Conservation (phyloP, 1,140 invertebrate genomes). For the Ceratina calcarata region DNA sequence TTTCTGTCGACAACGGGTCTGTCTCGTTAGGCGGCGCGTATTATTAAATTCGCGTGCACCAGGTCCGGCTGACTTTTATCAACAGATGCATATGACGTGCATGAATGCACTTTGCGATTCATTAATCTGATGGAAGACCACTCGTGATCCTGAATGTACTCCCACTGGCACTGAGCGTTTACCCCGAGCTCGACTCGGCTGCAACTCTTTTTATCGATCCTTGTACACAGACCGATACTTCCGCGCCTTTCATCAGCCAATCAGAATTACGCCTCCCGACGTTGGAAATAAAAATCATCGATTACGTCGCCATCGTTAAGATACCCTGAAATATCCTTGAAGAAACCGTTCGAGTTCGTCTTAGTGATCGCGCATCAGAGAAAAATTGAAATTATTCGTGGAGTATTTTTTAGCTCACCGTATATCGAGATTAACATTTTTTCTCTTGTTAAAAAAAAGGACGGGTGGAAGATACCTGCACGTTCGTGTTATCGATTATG, state of each 20-base stretch:
- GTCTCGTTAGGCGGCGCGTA: constrained; percentile 19
- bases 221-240: constrained; percentile 47
- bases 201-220: constrained; percentile 57
- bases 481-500: constrained; percentile 15
- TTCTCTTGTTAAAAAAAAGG: background rate
- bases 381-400: background rate
- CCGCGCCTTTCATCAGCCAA: constrained; percentile 46
- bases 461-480: no score
- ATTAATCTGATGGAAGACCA: constrained; percentile 53
- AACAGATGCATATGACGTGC: constrained; percentile 39
- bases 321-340: background rate
- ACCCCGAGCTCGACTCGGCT: constrained; percentile 40
- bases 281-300: constrained; percentile 27
- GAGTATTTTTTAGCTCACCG: background rate
- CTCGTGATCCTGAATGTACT: constrained; percentile 46
- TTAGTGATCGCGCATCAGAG: no score
- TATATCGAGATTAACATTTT: background rate
- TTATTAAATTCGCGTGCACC: constrained; percentile 49
- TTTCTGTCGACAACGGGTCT: constrained; percentile 29
- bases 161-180: constrained; percentile 41
- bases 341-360: background rate
- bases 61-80: constrained; percentile 35
- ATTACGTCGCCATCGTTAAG: constrained; percentile 6
- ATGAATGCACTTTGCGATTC: constrained; percentile 44
- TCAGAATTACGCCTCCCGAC: constrained; percentile 20